Evolutionary conservation across 2,113 vertebrate species (phyloP).

Genomic region (Cnemophilus loriae): DNA sequence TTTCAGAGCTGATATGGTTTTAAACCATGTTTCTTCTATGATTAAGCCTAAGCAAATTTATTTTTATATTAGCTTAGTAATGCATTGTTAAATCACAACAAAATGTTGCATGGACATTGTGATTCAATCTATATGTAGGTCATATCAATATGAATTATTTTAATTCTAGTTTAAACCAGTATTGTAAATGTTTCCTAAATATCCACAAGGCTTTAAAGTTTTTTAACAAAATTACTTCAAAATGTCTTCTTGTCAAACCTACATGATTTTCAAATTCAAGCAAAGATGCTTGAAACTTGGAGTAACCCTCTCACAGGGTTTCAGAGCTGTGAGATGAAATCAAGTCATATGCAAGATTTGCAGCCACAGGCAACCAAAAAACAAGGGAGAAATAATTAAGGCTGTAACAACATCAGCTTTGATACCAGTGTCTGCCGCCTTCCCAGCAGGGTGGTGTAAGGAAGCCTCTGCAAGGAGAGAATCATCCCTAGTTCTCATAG

Average conservation of each 20-base stretch:
- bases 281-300: background rate
- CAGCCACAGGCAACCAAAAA: background rate
- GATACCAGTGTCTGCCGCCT: background rate
- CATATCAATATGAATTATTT: background rate
- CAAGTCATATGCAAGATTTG: background rate
- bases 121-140: background rate
- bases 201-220: background rate
- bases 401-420: background rate
- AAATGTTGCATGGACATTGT: background rate
- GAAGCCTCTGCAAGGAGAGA: background rate
- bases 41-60: background rate
- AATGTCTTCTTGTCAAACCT: background rate
- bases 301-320: background rate
- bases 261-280: background rate
- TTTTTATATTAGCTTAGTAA: background rate
- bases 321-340: background rate
- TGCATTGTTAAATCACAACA: background rate
- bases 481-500: background rate
- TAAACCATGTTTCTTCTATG: background rate
- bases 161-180: background rate
- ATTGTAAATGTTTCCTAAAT: background rate
- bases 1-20: background rate
- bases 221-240: background rate
- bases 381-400: background rate
- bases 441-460: background rate